Conservation (phyloP, 2,797 vertebrate species). For the Salmo trutta region DNA sequence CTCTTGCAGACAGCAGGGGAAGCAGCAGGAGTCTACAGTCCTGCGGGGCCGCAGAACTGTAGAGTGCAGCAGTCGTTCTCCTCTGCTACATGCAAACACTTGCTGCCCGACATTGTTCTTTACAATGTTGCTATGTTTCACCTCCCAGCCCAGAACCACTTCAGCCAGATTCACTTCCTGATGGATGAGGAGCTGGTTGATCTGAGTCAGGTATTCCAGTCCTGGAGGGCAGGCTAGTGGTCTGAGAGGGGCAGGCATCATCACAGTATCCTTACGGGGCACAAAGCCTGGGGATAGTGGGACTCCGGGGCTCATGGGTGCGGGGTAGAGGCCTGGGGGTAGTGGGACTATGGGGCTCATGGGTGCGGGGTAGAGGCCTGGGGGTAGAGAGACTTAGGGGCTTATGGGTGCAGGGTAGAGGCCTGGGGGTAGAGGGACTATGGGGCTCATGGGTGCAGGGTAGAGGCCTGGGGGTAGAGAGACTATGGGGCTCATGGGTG, state of each 20-base stretch:
- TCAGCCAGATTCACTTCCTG: slow-evolving; percentile 76
- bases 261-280: slow-evolving; percentile 8
- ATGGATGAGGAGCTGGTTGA: slow-evolving; percentile 80
- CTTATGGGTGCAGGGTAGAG: too few relatives aligned
- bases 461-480: too few relatives aligned
- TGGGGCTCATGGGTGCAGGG: too few relatives aligned
- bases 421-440: too few relatives aligned
- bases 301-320: too few relatives aligned
- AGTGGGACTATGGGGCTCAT: too few relatives aligned
- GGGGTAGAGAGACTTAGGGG: too few relatives aligned
- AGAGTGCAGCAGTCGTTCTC: slow-evolving; percentile 74
- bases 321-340: too few relatives aligned
- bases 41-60: slow-evolving; percentile 70
- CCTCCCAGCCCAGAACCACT: slow-evolving; percentile 78
- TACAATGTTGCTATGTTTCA: slow-evolving; percentile 77
- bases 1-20: slow-evolving; percentile 84
- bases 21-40: slow-evolving; percentile 60
- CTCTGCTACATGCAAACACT: slow-evolving; percentile 79
- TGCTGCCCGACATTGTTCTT: slow-evolving; percentile 80
- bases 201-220: slow-evolving; percentile 80
- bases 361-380: too few relatives aligned
- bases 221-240: slow-evolving; percentile 76
- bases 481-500: too few relatives aligned
- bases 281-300: too few relatives aligned
- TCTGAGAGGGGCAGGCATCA: slow-evolving; percentile 64